Conservation (phyloP, 2,113 vertebrate species). For the Nesogale talazaci region DNA sequence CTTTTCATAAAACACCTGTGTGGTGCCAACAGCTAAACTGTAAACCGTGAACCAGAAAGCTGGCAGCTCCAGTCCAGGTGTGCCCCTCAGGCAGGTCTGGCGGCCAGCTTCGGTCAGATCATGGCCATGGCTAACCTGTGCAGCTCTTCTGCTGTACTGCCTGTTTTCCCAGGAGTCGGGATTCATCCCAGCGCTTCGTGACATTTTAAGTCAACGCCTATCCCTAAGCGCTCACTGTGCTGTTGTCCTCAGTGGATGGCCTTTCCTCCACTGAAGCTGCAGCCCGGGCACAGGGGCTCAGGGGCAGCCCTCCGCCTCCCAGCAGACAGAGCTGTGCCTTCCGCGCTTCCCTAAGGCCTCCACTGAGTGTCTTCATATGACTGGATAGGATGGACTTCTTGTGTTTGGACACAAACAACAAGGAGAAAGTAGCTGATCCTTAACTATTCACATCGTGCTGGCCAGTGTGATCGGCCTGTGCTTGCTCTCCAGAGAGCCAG, state of each 20-base stretch:
- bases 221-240: neutral
- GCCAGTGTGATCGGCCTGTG: neutral
- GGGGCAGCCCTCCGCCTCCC: neutral
- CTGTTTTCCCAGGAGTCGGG: no score
- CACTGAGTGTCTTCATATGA: constrained; percentile 6
- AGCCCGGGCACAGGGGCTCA: neutral
- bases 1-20: no score
- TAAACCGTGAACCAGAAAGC: no score
- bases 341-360: neutral
- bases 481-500: neutral
- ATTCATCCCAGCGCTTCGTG: neutral
- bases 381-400: neutral
- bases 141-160: no score
- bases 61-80: no score
- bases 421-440: neutral
- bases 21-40: no score
- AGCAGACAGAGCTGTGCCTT: neutral
- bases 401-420: constrained; percentile 14
- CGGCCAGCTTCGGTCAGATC: no score
- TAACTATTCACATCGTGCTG: neutral
- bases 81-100: no score
- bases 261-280: neutral
- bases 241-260: neutral
- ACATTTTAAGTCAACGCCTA: neutral
- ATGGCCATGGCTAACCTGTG: no score